Base-by-base conservation (phyloP, 2,888 invertebrate species). In the Scaptomyza tumidula region DNA sequence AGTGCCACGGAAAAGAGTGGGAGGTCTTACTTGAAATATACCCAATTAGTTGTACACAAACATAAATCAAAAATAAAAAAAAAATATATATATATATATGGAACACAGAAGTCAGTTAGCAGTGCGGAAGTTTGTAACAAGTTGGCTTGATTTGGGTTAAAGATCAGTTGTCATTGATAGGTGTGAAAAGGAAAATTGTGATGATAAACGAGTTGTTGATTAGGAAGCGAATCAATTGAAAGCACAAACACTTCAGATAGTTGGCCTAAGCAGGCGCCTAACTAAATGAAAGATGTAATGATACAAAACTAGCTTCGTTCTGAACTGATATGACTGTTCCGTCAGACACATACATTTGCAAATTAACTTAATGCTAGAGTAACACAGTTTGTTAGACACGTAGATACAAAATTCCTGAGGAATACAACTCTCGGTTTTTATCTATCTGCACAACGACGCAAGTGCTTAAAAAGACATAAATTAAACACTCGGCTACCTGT, bases 381-480 rank as follows among this genome's bases (percentile, higher is more conserved):
- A 41, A 35, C 10, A 64, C 44, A 59, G n/a, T 41, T 54, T 62
- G 56, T 52, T 13, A 39, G 45, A 50, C 19, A 52, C 14, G 14
- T 39, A 39, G 33, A 13, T 39, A 59, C 35, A 46, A 61, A 66
- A 66, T 81, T 70, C 66, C 55, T 60, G 29, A 64, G 65, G 46
- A 1, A 2, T 48, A 54, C 49, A 29, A 6, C 11, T 46, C 39
- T 35, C 13, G 13, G 37, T 29, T 4, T 11, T 60, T 52, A 58
- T 65, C 59, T 69, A 64, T n/a, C n/a, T 64, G 61, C 65, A 73
- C 16, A 41, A 50, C 45, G 63, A 50, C 71, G 78, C 79, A 83
- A 83, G 84, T 85, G 84, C 84, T 85, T 88, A 88, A 85, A 88
- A 85, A 83, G 86, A 88, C 84, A 85, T 85, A 88, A 82, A 84